These are phyloP conservation scores for Leucoraja erinaceus DNA, from an alignment of 2,113 vertebrate genomes.

Conservation along the genomic window DNA sequence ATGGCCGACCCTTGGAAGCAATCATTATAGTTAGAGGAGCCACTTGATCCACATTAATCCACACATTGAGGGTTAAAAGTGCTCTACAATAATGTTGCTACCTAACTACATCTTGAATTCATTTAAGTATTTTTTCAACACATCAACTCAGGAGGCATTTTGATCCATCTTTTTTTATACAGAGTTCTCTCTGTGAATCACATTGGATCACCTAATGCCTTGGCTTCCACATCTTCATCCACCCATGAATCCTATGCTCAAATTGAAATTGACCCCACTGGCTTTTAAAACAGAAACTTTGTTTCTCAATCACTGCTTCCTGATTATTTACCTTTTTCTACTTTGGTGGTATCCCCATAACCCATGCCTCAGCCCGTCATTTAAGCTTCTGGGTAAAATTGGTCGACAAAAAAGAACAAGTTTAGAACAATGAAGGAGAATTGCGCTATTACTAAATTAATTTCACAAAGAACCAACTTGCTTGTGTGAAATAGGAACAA, in stretches of 20 bases:
- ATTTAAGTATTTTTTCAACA: background rate
- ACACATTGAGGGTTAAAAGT: background rate
- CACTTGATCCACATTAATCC: background rate
- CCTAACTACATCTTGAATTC: background rate
- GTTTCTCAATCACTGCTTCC: background rate
- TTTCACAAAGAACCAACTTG: background rate
- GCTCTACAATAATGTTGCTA: background rate
- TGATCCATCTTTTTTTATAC: background rate
- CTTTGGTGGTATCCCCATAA: constrained; percentile 16
- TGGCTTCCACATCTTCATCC: background rate
- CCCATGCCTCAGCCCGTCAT: background rate
- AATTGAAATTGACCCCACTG: background rate
- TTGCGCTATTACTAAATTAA: too few species aligned
- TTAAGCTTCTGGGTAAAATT: background rate
- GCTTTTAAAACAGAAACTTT: constrained; percentile 26
- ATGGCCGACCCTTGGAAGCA: background rate
- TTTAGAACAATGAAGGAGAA: background rate
- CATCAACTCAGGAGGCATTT: background rate
- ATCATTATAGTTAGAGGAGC: background rate
- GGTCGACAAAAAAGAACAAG: background rate
- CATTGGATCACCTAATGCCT: background rate
- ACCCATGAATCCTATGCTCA: too few species aligned
- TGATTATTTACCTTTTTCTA: constrained; percentile 19
- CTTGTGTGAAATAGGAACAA: background rate
- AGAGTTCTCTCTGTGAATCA: background rate